Evolutionary conservation across 2,113 vertebrate species (phyloP).

Genomic region (Manacus vitellinus): DNA sequence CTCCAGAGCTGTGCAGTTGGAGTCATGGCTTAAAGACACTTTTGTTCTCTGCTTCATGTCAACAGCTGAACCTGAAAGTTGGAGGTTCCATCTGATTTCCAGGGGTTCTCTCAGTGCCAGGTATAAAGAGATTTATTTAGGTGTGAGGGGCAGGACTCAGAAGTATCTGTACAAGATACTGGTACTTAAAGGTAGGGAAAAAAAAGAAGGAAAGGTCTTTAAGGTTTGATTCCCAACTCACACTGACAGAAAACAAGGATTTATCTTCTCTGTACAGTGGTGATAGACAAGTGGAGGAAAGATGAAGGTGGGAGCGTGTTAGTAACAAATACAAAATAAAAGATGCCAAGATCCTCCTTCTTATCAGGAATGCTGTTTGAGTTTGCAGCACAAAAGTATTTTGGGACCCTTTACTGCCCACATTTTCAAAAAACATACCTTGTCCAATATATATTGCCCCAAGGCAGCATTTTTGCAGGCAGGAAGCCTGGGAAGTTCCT

Average conservation of each 20-base stretch:
- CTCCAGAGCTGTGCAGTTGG: neutral
- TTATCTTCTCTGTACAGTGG: neutral
- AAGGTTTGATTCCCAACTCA: neutral
- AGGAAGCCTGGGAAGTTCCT: conserved; percentile 46
- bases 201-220: neutral
- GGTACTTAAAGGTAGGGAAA: neutral
- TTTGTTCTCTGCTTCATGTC: neutral
- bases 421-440: neutral
- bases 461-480: conserved; percentile 32
- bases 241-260: neutral
- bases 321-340: neutral
- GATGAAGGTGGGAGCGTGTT: neutral
- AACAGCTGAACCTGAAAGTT: neutral
- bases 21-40: neutral
- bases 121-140: neutral
- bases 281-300: neutral
- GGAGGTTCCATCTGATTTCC: neutral
- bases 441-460: neutral
- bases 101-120: neutral
- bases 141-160: neutral
- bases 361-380: neutral
- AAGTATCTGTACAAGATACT: neutral
- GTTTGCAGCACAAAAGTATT: neutral
- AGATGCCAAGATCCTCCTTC: neutral
- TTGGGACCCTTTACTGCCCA: neutral